Conservation (phyloP, 2,888 invertebrate genomes). For the Caradrina clavipalpis region DNA sequence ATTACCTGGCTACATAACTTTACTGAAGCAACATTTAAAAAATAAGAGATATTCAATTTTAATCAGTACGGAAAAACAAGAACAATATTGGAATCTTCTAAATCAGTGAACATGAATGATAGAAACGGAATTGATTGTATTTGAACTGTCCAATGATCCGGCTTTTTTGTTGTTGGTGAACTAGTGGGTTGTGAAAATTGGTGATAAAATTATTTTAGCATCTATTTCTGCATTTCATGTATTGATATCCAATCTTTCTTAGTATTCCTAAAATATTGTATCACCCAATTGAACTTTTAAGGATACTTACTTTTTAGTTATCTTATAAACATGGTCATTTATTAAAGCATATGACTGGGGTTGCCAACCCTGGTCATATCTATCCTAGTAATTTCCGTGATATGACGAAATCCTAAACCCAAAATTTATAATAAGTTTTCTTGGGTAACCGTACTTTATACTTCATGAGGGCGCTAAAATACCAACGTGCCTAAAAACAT, state of each 20-base stretch:
- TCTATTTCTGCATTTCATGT: neutral
- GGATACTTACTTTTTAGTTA: too few relatives aligned
- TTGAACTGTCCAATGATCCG: slow-evolving; percentile 49
- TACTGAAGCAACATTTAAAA: slow-evolving; percentile 11
- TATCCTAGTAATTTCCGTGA: too few relatives aligned
- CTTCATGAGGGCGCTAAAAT: too few relatives aligned
- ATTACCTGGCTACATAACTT: slow-evolving; percentile 8
- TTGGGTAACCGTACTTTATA: too few relatives aligned
- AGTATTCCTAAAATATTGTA: too few relatives aligned
- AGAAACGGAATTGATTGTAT: slow-evolving; percentile 50
- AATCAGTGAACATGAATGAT: slow-evolving; percentile 55
- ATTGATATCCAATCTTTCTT: neutral
- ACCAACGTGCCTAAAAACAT: too few relatives aligned
- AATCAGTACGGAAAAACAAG: slow-evolving; percentile 38
- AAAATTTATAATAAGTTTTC: too few relatives aligned
- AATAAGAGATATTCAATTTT: slow-evolving; percentile 23
- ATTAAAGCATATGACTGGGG: too few relatives aligned
- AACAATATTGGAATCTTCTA: slow-evolving; percentile 40
- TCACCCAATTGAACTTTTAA: too few relatives aligned
- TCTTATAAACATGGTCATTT: too few relatives aligned
- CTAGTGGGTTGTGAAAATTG: slow-evolving; percentile 27
- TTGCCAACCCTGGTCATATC: too few relatives aligned
- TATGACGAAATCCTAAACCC: too few relatives aligned
- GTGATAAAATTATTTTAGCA: slow-evolving; percentile 1
- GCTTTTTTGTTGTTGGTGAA: slow-evolving; percentile 39